Conservation (phyloP, 2,797 vertebrate species). For the Onychomys arenicola region DNA sequence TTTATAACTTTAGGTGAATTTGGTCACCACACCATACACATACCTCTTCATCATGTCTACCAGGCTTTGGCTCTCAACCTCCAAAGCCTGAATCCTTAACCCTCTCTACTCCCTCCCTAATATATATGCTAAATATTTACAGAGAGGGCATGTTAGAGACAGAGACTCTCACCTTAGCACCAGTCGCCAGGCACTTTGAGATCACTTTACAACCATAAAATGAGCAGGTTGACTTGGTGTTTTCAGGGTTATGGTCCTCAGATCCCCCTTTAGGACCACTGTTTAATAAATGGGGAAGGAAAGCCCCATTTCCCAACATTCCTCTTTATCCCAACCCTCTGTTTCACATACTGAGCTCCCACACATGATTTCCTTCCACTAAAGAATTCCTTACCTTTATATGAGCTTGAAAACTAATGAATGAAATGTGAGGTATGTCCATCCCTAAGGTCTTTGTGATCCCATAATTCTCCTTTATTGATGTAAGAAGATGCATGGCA, state of each 20-base stretch:
- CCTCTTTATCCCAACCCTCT: not conserved
- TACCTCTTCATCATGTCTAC: not conserved
- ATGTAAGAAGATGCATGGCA: not conserved
- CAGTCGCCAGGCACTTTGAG: not conserved
- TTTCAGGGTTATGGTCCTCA: not conserved
- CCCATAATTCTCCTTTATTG: not conserved
- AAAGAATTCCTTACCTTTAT: slow-evolving; percentile 15
- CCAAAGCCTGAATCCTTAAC: not conserved
- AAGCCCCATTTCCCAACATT: not conserved
- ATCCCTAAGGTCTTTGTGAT: slow-evolving; percentile 7
- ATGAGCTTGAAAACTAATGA: not conserved
- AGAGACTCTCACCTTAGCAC: not conserved
- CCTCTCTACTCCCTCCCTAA: not conserved
- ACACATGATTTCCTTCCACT: not conserved
- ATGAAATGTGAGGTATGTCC: not conserved
- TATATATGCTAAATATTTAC: not conserved
- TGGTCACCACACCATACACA: not conserved
- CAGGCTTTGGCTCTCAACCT: not conserved
- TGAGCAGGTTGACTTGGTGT: not conserved
- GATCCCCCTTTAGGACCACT: not conserved
- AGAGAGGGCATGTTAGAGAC: not conserved
- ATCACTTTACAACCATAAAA: not conserved
- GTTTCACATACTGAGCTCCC: not conserved
- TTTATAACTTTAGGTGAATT: not conserved
- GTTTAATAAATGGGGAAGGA: not conserved